Evolutionary conservation across 2,113 vertebrate species (phyloP).

Genomic region (Plectropomus leopardus): DNA sequence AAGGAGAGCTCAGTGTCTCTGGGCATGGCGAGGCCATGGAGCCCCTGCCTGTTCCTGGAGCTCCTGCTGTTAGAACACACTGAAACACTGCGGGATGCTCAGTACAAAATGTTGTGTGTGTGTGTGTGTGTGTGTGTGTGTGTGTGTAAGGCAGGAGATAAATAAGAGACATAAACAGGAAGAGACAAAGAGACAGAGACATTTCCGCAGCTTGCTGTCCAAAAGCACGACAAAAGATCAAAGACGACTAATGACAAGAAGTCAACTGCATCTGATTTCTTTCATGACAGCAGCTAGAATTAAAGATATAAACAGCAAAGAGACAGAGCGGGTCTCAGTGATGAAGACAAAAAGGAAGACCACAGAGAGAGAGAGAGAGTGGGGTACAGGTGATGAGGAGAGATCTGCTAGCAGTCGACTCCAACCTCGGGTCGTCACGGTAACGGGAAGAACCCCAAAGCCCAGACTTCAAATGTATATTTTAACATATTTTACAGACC

Average conservation of each 20-base stretch:
- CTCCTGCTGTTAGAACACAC: background rate
- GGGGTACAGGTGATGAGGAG: background rate
- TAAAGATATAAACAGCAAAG: background rate
- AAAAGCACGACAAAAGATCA: slow-evolving; percentile 5
- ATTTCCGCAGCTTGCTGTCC: background rate
- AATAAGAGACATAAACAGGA: slow-evolving; percentile 19
- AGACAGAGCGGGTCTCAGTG: background rate
- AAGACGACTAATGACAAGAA: background rate
- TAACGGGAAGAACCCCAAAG: slow-evolving; percentile 37
- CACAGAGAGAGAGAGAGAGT: background rate
- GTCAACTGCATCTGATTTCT: background rate
- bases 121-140: background rate
- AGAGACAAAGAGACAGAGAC: slow-evolving; percentile 23
- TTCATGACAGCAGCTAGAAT: background rate
- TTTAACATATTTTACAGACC: slow-evolving; percentile 72
- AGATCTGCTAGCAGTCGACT: slow-evolving; percentile 22
- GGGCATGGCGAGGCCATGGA: slow-evolving; percentile 2
- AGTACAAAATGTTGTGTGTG: slow-evolving; percentile 14
- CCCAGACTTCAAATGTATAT: slow-evolving; percentile 68
- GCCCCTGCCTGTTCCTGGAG: slow-evolving; percentile 3
- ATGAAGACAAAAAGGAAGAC: background rate
- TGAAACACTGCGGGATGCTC: background rate
- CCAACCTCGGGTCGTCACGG: slow-evolving; percentile 15
- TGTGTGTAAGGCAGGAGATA: slow-evolving; percentile 3
- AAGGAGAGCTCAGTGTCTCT: slow-evolving; percentile 18